phyloP scores from a whole-genome alignment of 1,140 invertebrate genomes.

The Popillia japonica region DNA sequence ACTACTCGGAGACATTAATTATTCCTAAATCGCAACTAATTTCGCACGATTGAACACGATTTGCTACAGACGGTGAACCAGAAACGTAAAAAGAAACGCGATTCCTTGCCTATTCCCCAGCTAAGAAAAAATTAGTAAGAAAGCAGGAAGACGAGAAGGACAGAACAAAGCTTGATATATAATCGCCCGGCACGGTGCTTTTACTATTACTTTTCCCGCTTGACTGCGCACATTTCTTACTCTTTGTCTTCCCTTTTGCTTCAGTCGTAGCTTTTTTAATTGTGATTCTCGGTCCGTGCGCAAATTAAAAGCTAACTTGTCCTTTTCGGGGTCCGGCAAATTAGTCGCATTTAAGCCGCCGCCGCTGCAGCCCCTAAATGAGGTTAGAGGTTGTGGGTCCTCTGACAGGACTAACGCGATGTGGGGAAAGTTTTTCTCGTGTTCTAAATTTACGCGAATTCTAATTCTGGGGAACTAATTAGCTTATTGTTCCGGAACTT shows the following conservation, averaged over 20 bases:
- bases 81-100: too few species aligned
- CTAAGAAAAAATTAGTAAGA: too few species aligned
- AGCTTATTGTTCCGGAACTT: not conserved
- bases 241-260: not conserved
- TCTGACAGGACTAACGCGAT: not conserved
- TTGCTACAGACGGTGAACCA: not conserved
- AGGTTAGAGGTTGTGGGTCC: not conserved
- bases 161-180: too few species aligned
- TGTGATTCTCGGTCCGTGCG: not conserved
- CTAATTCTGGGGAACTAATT: not conserved
- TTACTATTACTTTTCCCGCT: too few species aligned
- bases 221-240: too few species aligned
- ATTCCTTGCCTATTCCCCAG: too few species aligned
- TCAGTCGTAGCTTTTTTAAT: not conserved
- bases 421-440: not conserved
- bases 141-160: too few species aligned
- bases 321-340: conserved; percentile 2
- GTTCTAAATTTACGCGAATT: not conserved
- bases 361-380: not conserved
- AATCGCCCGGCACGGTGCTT: too few species aligned
- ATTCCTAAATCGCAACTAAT: conserved; percentile 24
- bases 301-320: not conserved
- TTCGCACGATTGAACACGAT: not conserved
- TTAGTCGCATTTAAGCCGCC: not conserved
- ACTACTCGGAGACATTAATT: conserved; percentile 14